Base-by-base conservation (phyloP, 2,888 invertebrate genomes). In the Eremobia ochroleuca region DNA sequence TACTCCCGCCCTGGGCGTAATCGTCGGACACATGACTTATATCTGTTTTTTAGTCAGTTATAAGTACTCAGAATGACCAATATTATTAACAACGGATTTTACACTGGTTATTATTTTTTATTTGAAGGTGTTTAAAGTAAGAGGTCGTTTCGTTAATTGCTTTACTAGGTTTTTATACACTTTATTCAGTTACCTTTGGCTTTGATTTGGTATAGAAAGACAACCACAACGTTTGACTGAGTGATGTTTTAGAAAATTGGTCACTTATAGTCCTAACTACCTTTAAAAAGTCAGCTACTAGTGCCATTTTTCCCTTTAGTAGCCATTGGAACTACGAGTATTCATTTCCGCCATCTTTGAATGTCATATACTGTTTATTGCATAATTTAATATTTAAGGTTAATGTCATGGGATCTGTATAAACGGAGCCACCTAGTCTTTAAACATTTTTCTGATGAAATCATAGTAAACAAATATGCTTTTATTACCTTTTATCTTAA, bases 31-130 rank as follows among this genome's bases (percentile, higher is more conserved):
- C 69, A 86, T 87, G 85, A 83, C 82, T 86, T 84, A 83, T 81
- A 78, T 73, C 75, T 72, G 82, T 82, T 87, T 87, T 86, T 87
- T 81, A 82, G 79, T 76, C 73, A 79, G 79, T 80, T 77, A 76
- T 73, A 76, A 75, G n/a, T 84, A 77, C 76, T 76, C 59, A 43
- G 46, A 52, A 46, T 80, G 73, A 78, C 49, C 73, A 82, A 75
- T 72, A 85, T 68, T 59, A 61, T 76, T 55, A 73, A 73, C 70
- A 70, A 73, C 43, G 40, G 46, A 67, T 73, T 81, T 83, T 70
- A 70, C 40, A 64, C 5, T 31, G 52, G 28, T 18, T 46, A 40
- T 67, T 75, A 40, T 72, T 74, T 71, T 76, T 68, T 43, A 64
- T 71, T 31, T 55, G 0, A n/a, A 58, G 18, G 43, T 25, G 28